A percentile compares a stretch with the other conserved stretches of the same genome.
phyloP scores from a whole-genome alignment of 2,797 vertebrate genomes.

The Tauraco hartlaubi region DNA sequence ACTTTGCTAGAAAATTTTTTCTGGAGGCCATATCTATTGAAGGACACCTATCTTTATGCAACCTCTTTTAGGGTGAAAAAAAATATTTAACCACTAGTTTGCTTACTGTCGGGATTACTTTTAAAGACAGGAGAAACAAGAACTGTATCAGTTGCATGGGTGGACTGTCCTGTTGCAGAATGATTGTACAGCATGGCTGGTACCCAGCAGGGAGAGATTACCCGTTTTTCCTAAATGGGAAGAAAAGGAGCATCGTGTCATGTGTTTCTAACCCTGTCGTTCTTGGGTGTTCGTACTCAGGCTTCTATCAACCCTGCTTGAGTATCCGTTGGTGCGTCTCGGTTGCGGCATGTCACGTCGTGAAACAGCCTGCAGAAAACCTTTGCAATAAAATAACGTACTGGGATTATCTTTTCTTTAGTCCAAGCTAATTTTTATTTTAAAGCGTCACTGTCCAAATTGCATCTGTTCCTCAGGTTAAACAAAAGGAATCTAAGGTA shows the following conservation, averaged over 20 bases:
- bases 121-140: not conserved
- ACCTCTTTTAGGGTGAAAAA: not conserved
- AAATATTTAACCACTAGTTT: not conserved
- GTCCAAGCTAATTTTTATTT: not conserved
- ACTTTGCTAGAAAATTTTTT: not conserved
- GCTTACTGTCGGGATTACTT: not conserved
- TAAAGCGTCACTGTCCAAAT: not conserved
- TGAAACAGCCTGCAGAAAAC: not conserved
- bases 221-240: not conserved
- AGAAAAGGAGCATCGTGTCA: not conserved
- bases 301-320: not conserved
- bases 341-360: rapidly evolving
- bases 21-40: not conserved
- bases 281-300: not conserved
- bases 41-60: not conserved
- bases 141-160: rapidly evolving
- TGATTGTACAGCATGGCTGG: not conserved
- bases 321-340: rapidly evolving
- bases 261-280: not conserved
- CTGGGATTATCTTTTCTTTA: not conserved
- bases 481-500: not conserved
- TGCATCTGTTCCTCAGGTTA: not conserved
- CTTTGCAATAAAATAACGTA: not conserved
- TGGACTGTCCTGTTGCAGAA: not conserved
- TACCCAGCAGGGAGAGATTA: not conserved